These are phyloP conservation scores for Mobula birostris DNA, from an alignment of 2,113 vertebrate genomes.

Conservation along the genomic window DNA sequence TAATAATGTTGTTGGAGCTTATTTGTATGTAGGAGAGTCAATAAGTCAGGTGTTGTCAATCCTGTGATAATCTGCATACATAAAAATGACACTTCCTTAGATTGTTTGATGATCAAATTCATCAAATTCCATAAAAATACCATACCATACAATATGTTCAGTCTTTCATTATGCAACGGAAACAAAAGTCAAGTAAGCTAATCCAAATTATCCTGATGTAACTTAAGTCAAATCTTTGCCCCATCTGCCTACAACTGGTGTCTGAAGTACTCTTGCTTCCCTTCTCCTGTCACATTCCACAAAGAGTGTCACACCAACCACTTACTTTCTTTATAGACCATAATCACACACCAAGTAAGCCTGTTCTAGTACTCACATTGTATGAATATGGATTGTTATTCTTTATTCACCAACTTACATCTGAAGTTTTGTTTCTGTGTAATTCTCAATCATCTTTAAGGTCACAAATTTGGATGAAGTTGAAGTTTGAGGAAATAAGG, in stretches of 20 bases:
- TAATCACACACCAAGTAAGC: background rate
- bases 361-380: constrained; percentile 4
- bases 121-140: background rate
- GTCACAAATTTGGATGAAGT: background rate
- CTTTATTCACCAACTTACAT: background rate
- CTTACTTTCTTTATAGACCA: background rate
- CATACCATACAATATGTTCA: background rate
- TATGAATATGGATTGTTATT: background rate
- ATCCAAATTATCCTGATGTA: background rate
- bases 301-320: background rate
- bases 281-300: background rate
- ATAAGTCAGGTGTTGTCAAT: too few species aligned
- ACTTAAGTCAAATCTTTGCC: background rate
- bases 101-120: background rate
- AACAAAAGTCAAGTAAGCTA: background rate
- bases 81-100: background rate
- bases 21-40: too few species aligned
- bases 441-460: background rate
- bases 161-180: background rate
- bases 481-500: too few species aligned
- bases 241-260: background rate
- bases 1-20: too few species aligned
- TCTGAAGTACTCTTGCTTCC: background rate
- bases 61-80: too few species aligned
- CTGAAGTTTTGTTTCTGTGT: background rate